Percentiles rank a stretch among this genome's conserved stretches.
phyloP scores from a whole-genome alignment of 2,113 vertebrate species.

The Forbesichthys papilliferus region DNA sequence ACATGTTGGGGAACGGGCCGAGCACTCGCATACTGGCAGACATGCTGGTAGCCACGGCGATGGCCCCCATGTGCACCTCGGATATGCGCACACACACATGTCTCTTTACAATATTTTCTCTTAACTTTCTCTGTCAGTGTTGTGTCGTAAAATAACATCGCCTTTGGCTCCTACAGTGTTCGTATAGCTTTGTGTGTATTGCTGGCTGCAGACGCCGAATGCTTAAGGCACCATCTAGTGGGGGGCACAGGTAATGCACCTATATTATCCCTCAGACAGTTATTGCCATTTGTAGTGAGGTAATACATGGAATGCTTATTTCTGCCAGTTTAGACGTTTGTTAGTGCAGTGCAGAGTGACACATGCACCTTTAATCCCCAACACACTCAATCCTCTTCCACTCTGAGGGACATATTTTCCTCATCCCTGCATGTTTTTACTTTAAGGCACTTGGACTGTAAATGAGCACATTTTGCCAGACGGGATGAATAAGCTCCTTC shows the following conservation, averaged over 20 bases:
- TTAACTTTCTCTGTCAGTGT: slow-evolving; percentile 28
- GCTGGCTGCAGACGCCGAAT: slow-evolving; percentile 50
- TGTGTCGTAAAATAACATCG: slow-evolving; percentile 34
- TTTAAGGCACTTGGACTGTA: slow-evolving; percentile 72
- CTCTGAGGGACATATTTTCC: slow-evolving; percentile 63
- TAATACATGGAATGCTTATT: no score
- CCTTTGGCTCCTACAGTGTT: slow-evolving; percentile 39
- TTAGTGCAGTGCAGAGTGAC: slow-evolving; percentile 31
- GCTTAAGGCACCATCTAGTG: no score
- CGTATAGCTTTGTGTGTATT: slow-evolving; percentile 53
- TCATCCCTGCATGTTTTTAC: slow-evolving; percentile 75
- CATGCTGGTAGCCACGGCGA: slow-evolving; percentile 49
- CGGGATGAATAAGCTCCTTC: slow-evolving; percentile 78
- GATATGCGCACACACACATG: slow-evolving; percentile 29
- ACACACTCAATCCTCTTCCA: slow-evolving; percentile 55
- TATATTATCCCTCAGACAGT: no score
- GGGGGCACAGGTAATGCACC: no score
- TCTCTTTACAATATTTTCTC: slow-evolving; percentile 22
- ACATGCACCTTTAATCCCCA: slow-evolving; percentile 41
- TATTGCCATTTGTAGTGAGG: no score
- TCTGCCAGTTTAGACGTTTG: no score
- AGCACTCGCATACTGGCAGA: slow-evolving; percentile 61
- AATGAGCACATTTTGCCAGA: slow-evolving; percentile 73
- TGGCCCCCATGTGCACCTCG: slow-evolving; percentile 56
- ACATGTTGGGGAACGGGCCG: slow-evolving; percentile 69